Percentiles rank a stretch among this genome's conserved stretches.
phyloP scores from a whole-genome alignment of 1,140 invertebrate genomes.

The Drosophila malerkotliana region DNA sequence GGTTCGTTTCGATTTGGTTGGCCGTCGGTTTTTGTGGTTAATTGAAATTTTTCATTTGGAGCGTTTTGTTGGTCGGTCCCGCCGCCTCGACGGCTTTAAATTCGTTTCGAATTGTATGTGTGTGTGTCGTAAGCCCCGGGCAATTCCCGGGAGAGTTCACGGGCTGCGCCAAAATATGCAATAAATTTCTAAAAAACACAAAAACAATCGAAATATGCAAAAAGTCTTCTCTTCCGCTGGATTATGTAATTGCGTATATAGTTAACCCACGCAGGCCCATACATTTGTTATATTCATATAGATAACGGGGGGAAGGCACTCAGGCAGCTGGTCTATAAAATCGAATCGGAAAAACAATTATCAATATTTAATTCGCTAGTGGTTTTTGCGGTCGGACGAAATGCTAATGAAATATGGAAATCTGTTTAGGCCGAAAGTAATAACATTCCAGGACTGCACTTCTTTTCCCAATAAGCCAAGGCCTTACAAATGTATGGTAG shows the following conservation, averaged over 20 bases:
- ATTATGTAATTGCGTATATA: slow-evolving; percentile 56
- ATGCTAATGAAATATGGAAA: slow-evolving; percentile 71
- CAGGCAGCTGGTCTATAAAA: slow-evolving; percentile 1
- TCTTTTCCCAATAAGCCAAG: slow-evolving; percentile 28
- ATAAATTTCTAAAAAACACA: slow-evolving; percentile 44
- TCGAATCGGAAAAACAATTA: slow-evolving; percentile 71
- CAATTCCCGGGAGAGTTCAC: slow-evolving; percentile 38
- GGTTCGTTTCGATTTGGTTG: slow-evolving; percentile 30
- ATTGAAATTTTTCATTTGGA: slow-evolving; percentile 59
- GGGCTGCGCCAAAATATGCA: slow-evolving; percentile 47
- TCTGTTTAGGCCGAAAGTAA: slow-evolving; percentile 64
- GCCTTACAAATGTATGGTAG: slow-evolving; percentile 26
- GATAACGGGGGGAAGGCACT: slow-evolving; percentile 3
- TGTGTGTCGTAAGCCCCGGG: slow-evolving; percentile 46
- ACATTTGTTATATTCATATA: slow-evolving; percentile 29
- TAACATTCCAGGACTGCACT: neutral
- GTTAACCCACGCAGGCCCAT: neutral
- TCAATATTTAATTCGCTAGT: slow-evolving; percentile 73
- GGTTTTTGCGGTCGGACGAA: slow-evolving; percentile 58
- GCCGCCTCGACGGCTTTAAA: slow-evolving; percentile 46
- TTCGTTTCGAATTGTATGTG: slow-evolving; percentile 40
- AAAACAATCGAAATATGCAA: slow-evolving; percentile 13
- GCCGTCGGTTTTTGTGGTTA: slow-evolving; percentile 58
- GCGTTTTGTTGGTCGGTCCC: slow-evolving; percentile 3
- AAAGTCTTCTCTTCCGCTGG: slow-evolving; percentile 43